Percentiles rank a stretch among this genome's conserved stretches.
Evolutionary conservation across 2,113 vertebrate species (phyloP).

Genomic region (Ammodytes marinus): DNA sequence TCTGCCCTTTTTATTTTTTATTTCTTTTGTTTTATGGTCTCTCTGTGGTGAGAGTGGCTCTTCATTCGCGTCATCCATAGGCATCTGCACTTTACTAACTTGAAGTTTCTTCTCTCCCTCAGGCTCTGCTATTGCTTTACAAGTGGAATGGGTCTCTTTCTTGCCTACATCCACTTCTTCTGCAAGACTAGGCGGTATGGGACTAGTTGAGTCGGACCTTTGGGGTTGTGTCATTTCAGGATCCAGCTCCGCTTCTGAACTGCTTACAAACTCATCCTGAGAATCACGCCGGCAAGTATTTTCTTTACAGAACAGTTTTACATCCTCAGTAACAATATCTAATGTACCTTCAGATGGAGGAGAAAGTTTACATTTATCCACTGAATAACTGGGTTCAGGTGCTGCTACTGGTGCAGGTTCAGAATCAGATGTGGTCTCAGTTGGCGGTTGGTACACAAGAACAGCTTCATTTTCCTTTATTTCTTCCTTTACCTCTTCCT

Average conservation of each 20-base stretch:
- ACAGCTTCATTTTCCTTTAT: constrained; percentile 64
- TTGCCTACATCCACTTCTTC: constrained; percentile 81
- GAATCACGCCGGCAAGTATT: constrained; percentile 81
- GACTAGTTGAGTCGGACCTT: constrained; percentile 63
- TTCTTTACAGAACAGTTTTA: constrained; percentile 74
- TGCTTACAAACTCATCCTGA: constrained; percentile 82
- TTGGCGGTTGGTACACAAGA: constrained; percentile 51
- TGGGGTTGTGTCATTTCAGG: constrained; percentile 62
- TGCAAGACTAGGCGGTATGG: constrained; percentile 64
- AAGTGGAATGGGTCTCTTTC: constrained; percentile 70
- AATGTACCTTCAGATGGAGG: constrained; percentile 67
- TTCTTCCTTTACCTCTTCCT: constrained; percentile 85
- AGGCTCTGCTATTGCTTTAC: constrained; percentile 55
- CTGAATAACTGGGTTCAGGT: constrained; percentile 25
- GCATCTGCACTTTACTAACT: constrained; percentile 59
- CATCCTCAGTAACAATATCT: constrained; percentile 55
- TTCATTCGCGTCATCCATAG: constrained; percentile 81
- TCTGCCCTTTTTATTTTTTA: constrained; percentile 92
- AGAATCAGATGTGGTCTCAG: constrained; percentile 69
- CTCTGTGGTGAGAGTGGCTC: constrained; percentile 86
- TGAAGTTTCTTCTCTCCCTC: constrained; percentile 78
- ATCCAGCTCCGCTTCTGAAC: constrained; percentile 83
- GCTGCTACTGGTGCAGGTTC: constrained; percentile 46
- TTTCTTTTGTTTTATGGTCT: constrained; percentile 79
- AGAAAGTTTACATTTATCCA: constrained; percentile 48